Evolutionary conservation across 2,797 vertebrate species (phyloP).

Genomic region (Urocyon cinereoargenteus): DNA sequence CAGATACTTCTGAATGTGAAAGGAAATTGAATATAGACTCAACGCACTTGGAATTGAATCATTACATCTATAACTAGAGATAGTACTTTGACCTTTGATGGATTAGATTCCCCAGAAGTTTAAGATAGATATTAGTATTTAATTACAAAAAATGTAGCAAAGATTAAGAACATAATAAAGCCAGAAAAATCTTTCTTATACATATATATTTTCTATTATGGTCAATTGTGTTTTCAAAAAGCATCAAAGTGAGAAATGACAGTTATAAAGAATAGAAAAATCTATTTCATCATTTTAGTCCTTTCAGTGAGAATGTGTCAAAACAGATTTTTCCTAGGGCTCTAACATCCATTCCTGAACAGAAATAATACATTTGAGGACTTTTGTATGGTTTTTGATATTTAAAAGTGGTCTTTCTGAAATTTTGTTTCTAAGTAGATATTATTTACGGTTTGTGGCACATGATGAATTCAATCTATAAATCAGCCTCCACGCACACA

Average conservation of each 20-base stretch:
- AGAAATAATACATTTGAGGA: neutral
- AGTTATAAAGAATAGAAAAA: conserved; percentile 59
- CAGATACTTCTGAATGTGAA: neutral
- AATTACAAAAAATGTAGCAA: conserved; percentile 52
- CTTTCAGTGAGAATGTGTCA: neutral
- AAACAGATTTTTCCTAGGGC: neutral
- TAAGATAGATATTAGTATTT: conserved; percentile 60
- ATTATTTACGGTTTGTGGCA: conserved; percentile 79
- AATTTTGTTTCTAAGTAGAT: conserved; percentile 79
- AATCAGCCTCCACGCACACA: conserved; percentile 82
- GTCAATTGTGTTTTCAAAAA: conserved; percentile 67
- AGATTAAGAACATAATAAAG: conserved; percentile 72
- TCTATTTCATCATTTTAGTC: conserved; percentile 5
- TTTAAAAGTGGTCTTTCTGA: conserved; percentile 70
- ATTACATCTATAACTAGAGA: neutral
- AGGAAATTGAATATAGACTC: neutral
- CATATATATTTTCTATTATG: conserved; percentile 21
- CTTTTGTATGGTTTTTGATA: conserved; percentile 56
- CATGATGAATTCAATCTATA: conserved; percentile 75
- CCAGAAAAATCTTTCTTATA: neutral
- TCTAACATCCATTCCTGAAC: neutral
- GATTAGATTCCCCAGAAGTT: conserved; percentile 65
- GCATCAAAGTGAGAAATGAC: conserved; percentile 51
- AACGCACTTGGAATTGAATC: neutral
- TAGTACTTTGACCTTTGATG: conserved; percentile 43